Base-by-base conservation (phyloP, 2,113 vertebrate species). In the Melanerpes formicivorus region DNA sequence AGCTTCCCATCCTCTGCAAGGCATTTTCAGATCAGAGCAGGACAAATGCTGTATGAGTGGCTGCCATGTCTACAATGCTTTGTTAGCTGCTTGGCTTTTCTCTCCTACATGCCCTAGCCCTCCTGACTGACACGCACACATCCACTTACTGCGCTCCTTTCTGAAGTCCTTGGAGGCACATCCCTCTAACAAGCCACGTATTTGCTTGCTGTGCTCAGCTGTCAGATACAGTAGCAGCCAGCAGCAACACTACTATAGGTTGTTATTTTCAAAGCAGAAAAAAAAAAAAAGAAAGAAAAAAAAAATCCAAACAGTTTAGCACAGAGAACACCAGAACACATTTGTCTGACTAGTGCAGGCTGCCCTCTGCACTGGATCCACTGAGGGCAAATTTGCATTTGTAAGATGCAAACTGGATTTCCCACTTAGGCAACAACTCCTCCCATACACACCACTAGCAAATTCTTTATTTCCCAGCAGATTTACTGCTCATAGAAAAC, bases 41-140 rank as follows among this genome's bases (percentile, higher is more conserved):
- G 7, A 16, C 18, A 80, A 81, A 59, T 21, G 64, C 42, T 3
- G 2, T 88, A 42, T 0, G 3, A 84, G 90, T 18, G 66, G 58
- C 90, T 83, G 76, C 58, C 30, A 3, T 63, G 83, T 65, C 76
- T 62, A 3, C 50, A 71, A 81, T 66, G 62, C 30, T 79, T 54
- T 6, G 22, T 60, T 21, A 56, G 50, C 46, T 81, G 88, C 75
- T 37, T 72, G 69, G 18, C 42, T 79, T 13, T 82, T 16, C 44
- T 62, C 27, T 86, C 58, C 58, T 30, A 32, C 48, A 59, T 3
- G 16, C 26, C 48, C 23, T 10, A 2, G 0, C 55, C 81, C n/a
- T 34, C 23, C 23, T 0, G 0, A 14, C n/a, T 0, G 0, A 27
- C 64, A 11, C 1, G 1, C 32, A 30, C n/a, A 7, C 32, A 48